Base-by-base conservation (phyloP, 2,888 invertebrate species). In the Sphinx pinastri region DNA sequence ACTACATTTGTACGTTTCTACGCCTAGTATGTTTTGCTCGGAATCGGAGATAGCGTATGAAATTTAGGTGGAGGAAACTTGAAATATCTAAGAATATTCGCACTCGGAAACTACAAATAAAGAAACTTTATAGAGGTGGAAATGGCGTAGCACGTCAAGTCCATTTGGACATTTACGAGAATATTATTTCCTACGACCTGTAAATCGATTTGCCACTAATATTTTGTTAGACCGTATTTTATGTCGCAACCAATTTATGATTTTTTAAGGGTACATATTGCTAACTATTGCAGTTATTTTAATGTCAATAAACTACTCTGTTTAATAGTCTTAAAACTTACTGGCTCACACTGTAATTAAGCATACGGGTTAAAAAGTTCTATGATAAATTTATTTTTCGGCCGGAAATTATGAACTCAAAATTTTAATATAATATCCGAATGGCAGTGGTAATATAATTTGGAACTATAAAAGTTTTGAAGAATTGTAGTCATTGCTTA, bases 1-100 rank as follows among this genome's bases (percentile, higher is more conserved):
- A 25, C 57, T 54, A 68, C 11, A 69, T n/a, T 60, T 47, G 16
- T 63, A 63, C 19, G 19, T 63, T 63, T 63, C 63, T 63, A 2
- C 13, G 63, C 16, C 19, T 49, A 63, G 19, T 63, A 49, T 13
- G 49, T 49, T 49, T 63, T 49, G 12, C 19, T 49, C 19, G 19
- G 19, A 47, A 49, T 13, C 19, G 19, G 49, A 47, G 63, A 47
- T 13, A 63, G 19, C 19, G 16, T 13, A 49, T 63, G 49, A 63
- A 60, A 63, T 19, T 19, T 19, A 63, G 49, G 49, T 49, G 63
- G 19, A 16, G 13, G 8, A 8, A 7, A 19, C 7, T 63, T 63
- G 19, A 63, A 47, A 47, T 60, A 60, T 63, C 0, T 63, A 63
- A 19, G 63, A 49, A 49, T 19, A 19, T 63, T 19, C 4, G 6